phyloP scores from a whole-genome alignment of 23 tunicate genomes.

The Clavelina lepadiformis region DNA sequence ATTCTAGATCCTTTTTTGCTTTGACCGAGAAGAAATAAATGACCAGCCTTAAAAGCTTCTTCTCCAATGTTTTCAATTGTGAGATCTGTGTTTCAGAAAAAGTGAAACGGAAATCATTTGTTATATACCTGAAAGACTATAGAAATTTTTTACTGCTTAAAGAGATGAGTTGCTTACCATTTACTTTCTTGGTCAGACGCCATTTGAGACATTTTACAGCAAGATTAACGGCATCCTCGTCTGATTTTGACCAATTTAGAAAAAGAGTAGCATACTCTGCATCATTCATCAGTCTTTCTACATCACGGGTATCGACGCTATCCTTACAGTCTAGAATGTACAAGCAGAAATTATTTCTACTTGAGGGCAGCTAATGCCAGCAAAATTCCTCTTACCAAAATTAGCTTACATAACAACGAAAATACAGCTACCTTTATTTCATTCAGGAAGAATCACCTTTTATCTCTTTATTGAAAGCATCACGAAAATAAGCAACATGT shows the following conservation, averaged over 20 bases:
- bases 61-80: conserved; percentile 51
- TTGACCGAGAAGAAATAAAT: conserved; percentile 55
- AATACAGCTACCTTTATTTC: too few relatives aligned
- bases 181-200: conserved; percentile 45
- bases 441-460: too few relatives aligned
- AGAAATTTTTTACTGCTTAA: too few relatives aligned
- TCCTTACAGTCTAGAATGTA: conserved; percentile 8
- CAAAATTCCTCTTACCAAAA: too few relatives aligned
- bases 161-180: too few relatives aligned
- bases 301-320: conserved; percentile 14
- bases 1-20: conserved; percentile 55
- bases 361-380: too few relatives aligned
- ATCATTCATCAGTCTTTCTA: conserved; percentile 14
- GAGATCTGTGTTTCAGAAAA: conserved; percentile 67
- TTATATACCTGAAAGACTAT: too few relatives aligned
- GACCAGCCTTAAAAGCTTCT: conserved; percentile 48
- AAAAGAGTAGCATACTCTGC: conserved; percentile 37
- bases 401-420: too few relatives aligned
- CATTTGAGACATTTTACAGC: conserved; percentile 55
- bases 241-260: conserved; percentile 52
- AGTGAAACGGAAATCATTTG: too few relatives aligned
- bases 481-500: too few relatives aligned
- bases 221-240: conserved; percentile 45
- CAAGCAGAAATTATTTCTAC: too few relatives aligned
- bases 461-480: too few relatives aligned